A percentile compares a stretch with the other conserved stretches of the same genome.
Conservation (phyloP, 2,113 vertebrate species). For the Panthera tigris region DNA sequence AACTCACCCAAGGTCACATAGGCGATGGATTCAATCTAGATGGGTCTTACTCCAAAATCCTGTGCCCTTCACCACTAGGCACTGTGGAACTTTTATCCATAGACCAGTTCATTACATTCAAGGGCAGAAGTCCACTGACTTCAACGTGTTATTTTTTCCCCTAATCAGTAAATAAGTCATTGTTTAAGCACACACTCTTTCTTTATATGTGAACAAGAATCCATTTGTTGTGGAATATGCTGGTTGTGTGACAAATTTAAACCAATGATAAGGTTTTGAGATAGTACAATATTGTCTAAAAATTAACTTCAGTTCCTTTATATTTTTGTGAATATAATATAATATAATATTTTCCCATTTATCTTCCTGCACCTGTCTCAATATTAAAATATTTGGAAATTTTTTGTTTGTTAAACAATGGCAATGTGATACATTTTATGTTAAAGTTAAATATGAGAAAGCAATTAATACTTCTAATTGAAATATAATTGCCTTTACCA, state of each 20-base stretch:
- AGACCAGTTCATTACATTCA: neutral
- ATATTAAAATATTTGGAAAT: neutral
- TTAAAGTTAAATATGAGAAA: slow-evolving; percentile 2
- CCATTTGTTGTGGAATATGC: neutral
- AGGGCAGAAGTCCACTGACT: slow-evolving; percentile 51
- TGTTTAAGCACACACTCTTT: slow-evolving; percentile 57
- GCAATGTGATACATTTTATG: neutral
- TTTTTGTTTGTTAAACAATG: slow-evolving; percentile 22
- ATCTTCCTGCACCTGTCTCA: neutral
- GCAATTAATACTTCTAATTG: neutral
- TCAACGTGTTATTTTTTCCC: neutral
- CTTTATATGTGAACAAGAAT: neutral
- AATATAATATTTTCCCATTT: slow-evolving; percentile 22
- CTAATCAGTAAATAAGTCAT: neutral
- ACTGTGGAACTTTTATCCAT: neutral
- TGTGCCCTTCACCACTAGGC: neutral
- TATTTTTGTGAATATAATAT: neutral
- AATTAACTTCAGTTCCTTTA: slow-evolving; percentile 47
- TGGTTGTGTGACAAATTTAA: slow-evolving; percentile 57
- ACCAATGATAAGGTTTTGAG: slow-evolving; percentile 37
- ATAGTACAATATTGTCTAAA: slow-evolving; percentile 41
- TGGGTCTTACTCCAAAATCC: neutral
- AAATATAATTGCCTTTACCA: neutral
- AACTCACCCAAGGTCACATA: neutral
- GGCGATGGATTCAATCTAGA: neutral